Evolutionary conservation across 2,113 vertebrate species (phyloP).

Genomic region (Poicephalus meyeri): DNA sequence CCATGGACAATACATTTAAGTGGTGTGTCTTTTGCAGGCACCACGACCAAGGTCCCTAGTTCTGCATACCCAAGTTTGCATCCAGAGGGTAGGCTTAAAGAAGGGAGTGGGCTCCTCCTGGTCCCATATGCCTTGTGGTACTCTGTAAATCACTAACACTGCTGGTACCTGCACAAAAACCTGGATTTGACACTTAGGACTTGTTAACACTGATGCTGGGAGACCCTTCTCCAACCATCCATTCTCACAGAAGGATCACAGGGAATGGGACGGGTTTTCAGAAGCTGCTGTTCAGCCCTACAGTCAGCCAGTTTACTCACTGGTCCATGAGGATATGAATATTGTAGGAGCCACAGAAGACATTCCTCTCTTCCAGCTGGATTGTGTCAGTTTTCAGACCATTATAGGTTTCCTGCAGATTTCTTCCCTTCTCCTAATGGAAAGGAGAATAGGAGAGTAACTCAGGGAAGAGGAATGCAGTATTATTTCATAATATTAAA

Average conservation of each 20-base stretch:
- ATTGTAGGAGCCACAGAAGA: slow-evolving; percentile 87
- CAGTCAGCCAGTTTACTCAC: slow-evolving; percentile 62
- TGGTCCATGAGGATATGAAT: slow-evolving; percentile 72
- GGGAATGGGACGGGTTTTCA: neutral
- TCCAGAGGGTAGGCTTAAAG: neutral
- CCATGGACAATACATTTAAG: fast-evolving
- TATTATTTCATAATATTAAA: neutral
- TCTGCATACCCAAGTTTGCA: neutral
- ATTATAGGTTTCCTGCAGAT: slow-evolving; percentile 70
- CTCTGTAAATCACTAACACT: neutral
- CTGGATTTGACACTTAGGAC: neutral
- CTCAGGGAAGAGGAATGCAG: neutral
- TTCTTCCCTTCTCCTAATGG: slow-evolving; percentile 1
- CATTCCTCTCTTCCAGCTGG: slow-evolving; percentile 86
- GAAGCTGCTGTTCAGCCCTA: neutral
- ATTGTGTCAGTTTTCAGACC: slow-evolving; percentile 74
- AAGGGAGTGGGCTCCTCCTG: neutral
- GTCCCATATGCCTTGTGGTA: neutral
- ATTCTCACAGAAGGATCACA: neutral
- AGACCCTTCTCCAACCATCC: neutral
- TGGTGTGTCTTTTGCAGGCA: neutral
- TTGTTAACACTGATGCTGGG: neutral
- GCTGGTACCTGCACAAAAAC: neutral
- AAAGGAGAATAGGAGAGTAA: neutral
- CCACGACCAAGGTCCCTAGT: neutral